These are phyloP conservation scores for Pogonophryne albipinna DNA, from an alignment of 2,797 vertebrate genomes.

Conservation along the genomic window DNA sequence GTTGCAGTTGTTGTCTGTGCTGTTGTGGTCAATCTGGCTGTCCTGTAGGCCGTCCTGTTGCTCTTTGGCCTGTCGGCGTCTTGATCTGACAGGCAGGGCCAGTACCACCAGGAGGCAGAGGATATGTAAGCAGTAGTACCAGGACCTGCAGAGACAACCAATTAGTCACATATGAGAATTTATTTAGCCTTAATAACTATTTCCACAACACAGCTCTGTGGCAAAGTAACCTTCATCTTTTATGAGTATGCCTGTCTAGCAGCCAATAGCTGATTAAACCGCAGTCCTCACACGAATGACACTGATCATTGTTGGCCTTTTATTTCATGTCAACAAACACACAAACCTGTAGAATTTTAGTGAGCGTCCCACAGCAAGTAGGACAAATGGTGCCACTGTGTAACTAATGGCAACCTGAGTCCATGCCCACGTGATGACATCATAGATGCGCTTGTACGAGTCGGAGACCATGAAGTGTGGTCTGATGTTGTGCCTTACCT, in stretches of 20 bases:
- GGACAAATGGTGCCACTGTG: constrained; percentile 96
- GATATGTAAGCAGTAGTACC: constrained; percentile 94
- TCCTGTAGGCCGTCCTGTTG: constrained; percentile 77
- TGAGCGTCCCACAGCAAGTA: constrained; percentile 92
- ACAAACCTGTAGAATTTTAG: constrained; percentile 94
- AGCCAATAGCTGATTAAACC: constrained; percentile 53
- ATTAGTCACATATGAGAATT: background rate
- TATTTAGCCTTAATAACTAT: background rate
- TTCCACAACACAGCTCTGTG: background rate
- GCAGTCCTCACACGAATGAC: constrained; percentile 49
- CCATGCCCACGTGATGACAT: constrained; percentile 91
- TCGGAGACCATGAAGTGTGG: constrained; percentile 90
- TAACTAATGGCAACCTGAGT: constrained; percentile 97
- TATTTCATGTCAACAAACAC: constrained; percentile 44
- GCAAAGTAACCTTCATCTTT: constrained; percentile 8
- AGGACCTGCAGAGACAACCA: constrained; percentile 85
- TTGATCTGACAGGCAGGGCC: constrained; percentile 89
- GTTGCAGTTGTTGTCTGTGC: constrained; percentile 91
- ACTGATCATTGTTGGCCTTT: constrained; percentile 51
- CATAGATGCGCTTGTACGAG: constrained; percentile 89
- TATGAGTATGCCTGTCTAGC: constrained; percentile 36
- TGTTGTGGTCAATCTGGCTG: constrained; percentile 72
- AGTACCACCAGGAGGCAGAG: constrained; percentile 89
- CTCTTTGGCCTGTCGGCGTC: constrained; percentile 81
- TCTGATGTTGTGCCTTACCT: constrained; percentile 94